A percentile compares a stretch with the other conserved stretches of the same genome.
These are phyloP conservation scores for Lasioglossum zephyrum DNA, from an alignment of 2,888 invertebrate genomes.

Conservation along the genomic window DNA sequence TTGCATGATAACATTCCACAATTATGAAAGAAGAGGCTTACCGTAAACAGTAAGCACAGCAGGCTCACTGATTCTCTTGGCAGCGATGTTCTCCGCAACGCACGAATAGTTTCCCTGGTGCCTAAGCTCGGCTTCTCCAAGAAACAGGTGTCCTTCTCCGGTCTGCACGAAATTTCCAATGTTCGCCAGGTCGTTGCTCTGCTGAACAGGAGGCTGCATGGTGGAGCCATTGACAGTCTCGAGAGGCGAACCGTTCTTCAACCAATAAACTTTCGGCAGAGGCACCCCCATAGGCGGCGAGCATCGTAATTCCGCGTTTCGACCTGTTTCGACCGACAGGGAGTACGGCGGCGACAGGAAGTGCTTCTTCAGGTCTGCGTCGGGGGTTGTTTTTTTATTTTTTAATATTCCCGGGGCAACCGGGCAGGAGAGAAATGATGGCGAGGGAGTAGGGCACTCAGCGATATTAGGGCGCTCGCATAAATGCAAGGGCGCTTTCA, in stretches of 20 bases:
- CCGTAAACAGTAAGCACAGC: conserved; percentile 95
- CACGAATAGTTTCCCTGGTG: conserved; percentile 97
- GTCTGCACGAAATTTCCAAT: conserved; percentile 87
- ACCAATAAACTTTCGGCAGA: conserved; percentile 92
- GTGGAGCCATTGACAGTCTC: conserved; percentile 86
- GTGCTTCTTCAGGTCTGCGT: conserved; percentile 92
- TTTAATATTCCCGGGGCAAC: conserved; percentile 62
- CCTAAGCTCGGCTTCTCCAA: conserved; percentile 91
- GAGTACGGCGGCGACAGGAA: conserved; percentile 93
- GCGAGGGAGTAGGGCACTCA: conserved; percentile 73
- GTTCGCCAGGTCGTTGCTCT: conserved; percentile 80
- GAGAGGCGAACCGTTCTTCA: conserved; percentile 90
- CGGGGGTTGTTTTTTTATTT: conserved; percentile 10
- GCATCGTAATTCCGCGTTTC: conserved; percentile 93
- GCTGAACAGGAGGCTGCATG: conserved; percentile 46
- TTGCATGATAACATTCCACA: neutral
- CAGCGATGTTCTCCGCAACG: conserved; percentile 95
- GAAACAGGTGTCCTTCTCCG: conserved; percentile 92
- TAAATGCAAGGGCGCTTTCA: conserved; percentile 76
- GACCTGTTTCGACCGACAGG: conserved; percentile 91
- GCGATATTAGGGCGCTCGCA: conserved; percentile 77
- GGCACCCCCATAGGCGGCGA: conserved; percentile 94
- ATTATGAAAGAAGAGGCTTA: conserved; percentile 81
- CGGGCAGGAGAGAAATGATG: conserved; percentile 11
- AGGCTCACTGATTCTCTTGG: conserved; percentile 92